These are phyloP conservation scores for Amphilophus citrinellus DNA, from an alignment of 2,113 vertebrate genomes.

Conservation along the genomic window DNA sequence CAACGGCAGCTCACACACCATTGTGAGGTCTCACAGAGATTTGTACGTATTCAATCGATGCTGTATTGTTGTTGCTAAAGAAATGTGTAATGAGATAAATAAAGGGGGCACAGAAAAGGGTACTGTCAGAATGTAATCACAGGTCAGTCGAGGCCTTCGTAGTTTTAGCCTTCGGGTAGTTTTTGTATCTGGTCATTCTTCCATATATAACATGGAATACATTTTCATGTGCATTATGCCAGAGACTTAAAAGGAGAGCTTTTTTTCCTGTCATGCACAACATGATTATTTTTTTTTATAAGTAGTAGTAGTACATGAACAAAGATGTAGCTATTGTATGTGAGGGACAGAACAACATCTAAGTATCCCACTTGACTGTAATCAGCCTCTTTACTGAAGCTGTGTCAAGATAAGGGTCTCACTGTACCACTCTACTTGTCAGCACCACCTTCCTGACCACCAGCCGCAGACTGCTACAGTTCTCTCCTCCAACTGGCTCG, in stretches of 20 bases:
- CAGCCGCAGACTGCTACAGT: constrained; percentile 72
- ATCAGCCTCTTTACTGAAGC: not conserved
- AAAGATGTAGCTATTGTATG: not conserved
- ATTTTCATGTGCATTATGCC: not conserved
- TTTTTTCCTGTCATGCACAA: not conserved
- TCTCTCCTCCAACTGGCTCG: constrained; percentile 69
- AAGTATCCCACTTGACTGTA: not conserved
- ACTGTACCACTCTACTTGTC: not conserved
- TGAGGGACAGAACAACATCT: not conserved
- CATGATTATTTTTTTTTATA: not conserved
- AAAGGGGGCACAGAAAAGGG: too few species aligned
- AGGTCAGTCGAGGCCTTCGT: too few species aligned
- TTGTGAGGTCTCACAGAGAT: constrained; percentile 81
- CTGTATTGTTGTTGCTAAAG: not conserved
- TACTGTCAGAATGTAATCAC: too few species aligned
- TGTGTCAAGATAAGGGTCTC: not conserved
- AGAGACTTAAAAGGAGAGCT: not conserved
- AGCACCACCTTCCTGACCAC: constrained; percentile 82
- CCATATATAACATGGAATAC: accelerated
- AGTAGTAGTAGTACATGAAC: not conserved
- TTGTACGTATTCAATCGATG: constrained; percentile 72
- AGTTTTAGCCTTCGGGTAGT: too few species aligned
- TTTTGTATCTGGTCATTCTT: not conserved
- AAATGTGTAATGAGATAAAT: not conserved
- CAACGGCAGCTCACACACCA: constrained; percentile 71